Conservation (phyloP, 2,113 vertebrate species). For the Strix uralensis region DNA sequence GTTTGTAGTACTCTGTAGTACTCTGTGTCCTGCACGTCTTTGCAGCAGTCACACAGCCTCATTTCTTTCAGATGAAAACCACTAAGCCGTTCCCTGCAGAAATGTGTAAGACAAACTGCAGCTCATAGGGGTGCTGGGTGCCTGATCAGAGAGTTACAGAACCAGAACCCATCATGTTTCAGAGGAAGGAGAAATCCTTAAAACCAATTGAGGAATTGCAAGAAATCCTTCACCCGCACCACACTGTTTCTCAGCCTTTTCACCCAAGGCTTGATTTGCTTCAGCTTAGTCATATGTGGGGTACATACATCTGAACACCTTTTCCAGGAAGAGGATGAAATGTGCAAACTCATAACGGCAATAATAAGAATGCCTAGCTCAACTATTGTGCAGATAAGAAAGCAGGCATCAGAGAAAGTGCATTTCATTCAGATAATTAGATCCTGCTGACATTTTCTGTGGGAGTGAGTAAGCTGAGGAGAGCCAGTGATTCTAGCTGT, state of each 20-base stretch:
- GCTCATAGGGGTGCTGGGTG: neutral
- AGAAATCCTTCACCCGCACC: neutral
- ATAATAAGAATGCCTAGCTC: neutral
- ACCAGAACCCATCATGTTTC: neutral
- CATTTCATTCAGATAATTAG: slow-evolving; percentile 52
- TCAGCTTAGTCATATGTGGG: neutral
- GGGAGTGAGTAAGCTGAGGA: slow-evolving; percentile 37
- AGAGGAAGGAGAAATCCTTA: neutral
- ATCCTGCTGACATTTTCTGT: slow-evolving; percentile 52
- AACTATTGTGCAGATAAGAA: slow-evolving; percentile 26
- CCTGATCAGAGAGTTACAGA: neutral
- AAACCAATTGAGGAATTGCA: neutral
- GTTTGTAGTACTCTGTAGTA: neutral
- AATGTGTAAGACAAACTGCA: neutral
- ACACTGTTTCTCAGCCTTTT: neutral
- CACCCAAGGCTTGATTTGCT: neutral
- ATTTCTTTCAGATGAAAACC: neutral
- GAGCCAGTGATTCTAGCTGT: slow-evolving; percentile 3
- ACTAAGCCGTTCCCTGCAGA: neutral
- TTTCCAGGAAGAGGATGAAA: slow-evolving; percentile 9
- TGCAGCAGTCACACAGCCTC: neutral
- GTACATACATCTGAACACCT: neutral
- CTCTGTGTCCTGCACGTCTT: neutral
- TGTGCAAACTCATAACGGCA: slow-evolving; percentile 11
- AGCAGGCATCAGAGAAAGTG: slow-evolving; percentile 13